A percentile compares a stretch with the other conserved stretches of the same genome.
phyloP scores from a whole-genome alignment of 2,113 vertebrate genomes.

The Albula goreensis region DNA sequence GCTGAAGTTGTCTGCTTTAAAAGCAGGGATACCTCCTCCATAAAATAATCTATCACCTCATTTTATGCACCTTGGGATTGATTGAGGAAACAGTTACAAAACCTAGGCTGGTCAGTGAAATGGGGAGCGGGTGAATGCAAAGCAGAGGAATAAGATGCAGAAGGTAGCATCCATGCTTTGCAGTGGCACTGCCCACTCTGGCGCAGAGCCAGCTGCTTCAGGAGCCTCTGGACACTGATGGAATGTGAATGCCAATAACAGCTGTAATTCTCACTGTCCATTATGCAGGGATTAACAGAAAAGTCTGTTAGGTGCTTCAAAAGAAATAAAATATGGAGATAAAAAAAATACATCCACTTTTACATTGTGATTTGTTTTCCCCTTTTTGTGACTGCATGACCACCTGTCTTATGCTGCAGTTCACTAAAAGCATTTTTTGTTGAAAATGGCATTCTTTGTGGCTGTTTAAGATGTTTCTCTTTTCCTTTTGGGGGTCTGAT shows the following conservation, averaged over 20 bases:
- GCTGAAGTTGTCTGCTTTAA: not conserved
- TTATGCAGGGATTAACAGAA: not conserved
- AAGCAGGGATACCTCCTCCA: not conserved
- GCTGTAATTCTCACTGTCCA: slow-evolving; percentile 2
- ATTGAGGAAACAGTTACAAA: no score
- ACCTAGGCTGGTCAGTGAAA: not conserved
- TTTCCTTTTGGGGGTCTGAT: not conserved
- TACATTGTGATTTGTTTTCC: not conserved
- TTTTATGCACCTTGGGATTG: no score
- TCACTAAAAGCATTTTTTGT: not conserved
- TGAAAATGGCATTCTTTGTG: not conserved
- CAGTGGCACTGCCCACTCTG: not conserved
- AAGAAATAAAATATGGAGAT: not conserved
- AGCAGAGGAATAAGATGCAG: not conserved
- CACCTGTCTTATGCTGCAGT: not conserved
- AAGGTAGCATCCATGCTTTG: not conserved
- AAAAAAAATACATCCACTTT: not conserved
- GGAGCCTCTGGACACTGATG: slow-evolving; percentile 1
- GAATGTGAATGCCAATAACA: slow-evolving; percentile 26
- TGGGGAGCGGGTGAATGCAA: not conserved
- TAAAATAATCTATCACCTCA: no score
- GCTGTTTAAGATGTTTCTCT: not conserved
- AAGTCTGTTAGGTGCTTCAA: not conserved
- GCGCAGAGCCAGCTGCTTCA: not conserved
- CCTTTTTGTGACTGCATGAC: not conserved